Evolutionary conservation across 1,140 invertebrate genomes (phyloP).

Genomic region (Heliconius melpomene): DNA sequence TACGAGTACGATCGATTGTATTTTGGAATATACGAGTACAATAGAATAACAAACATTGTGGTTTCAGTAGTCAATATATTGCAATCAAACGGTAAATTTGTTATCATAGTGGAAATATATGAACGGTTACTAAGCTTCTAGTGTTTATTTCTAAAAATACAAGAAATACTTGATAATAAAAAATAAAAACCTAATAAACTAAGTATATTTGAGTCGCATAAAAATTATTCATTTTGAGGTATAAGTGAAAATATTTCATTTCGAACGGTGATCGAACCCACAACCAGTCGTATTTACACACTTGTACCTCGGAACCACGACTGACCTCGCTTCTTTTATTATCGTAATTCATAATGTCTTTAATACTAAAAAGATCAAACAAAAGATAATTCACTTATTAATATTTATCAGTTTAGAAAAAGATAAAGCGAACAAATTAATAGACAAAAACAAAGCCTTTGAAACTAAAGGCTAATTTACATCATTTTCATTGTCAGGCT

Average conservation of each 20-base stretch:
- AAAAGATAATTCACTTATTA: not conserved
- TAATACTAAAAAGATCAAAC: not conserved
- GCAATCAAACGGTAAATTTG: not conserved
- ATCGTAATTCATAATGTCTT: not conserved
- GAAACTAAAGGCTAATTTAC: slow-evolving; percentile 19
- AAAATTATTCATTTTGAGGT: too few relatives aligned
- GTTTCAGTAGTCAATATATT: not conserved
- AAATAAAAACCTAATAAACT: too few relatives aligned
- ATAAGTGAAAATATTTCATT: too few relatives aligned
- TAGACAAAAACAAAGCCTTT: slow-evolving; percentile 6
- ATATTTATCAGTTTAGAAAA: not conserved
- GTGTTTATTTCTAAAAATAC: too few relatives aligned
- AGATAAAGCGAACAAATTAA: not conserved
- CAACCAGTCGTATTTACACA: too few relatives aligned
- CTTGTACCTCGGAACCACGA: too few relatives aligned
- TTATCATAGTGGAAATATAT: not conserved
- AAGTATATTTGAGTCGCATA: too few relatives aligned
- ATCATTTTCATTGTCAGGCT: too few relatives aligned
- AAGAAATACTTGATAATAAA: too few relatives aligned
- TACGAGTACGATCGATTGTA: not conserved
- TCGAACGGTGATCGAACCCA: too few relatives aligned
- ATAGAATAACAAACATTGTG: slow-evolving; percentile 2
- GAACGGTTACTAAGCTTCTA: not conserved
- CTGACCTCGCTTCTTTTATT: not conserved
- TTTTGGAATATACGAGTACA: not conserved